Percentiles rank a stretch among this genome's conserved stretches.
These are phyloP conservation scores for Wiebesia pumilae DNA, from an alignment of 1,140 invertebrate species.

Conservation along the genomic window DNA sequence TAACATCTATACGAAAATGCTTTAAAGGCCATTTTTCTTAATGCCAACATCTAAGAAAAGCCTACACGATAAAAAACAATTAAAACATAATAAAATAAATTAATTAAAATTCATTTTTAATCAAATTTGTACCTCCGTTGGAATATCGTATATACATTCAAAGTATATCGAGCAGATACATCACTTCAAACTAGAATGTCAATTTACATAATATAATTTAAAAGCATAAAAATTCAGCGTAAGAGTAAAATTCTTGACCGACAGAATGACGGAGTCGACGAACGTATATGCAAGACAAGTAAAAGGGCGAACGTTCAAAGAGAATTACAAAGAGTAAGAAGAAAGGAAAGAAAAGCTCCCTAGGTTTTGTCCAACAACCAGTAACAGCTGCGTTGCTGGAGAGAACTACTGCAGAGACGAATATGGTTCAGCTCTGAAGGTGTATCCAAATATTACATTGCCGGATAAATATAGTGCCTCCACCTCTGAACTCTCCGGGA, in stretches of 20 bases:
- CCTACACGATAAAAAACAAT: too few relatives aligned
- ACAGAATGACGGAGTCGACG: neutral
- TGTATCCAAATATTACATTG: slow-evolving; percentile 64
- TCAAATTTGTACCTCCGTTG: neutral
- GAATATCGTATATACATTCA: neutral
- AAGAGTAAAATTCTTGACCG: neutral
- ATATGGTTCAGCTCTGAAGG: slow-evolving; percentile 55
- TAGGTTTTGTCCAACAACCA: neutral
- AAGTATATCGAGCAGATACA: neutral
- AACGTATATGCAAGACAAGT: neutral
- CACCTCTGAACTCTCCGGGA: slow-evolving; percentile 55
- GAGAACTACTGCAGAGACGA: slow-evolving; percentile 52
- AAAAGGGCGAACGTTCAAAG: neutral
- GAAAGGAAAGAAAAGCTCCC: neutral
- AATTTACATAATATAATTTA: slow-evolving; percentile 38
- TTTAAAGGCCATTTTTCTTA: too few relatives aligned
- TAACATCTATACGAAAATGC: too few relatives aligned
- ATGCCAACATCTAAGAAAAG: too few relatives aligned
- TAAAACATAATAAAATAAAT: neutral
- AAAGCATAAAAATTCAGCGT: slow-evolving; percentile 19
- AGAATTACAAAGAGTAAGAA: neutral
- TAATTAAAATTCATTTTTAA: neutral
- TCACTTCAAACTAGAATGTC: neutral
- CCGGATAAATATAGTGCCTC: slow-evolving; percentile 63
- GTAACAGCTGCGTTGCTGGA: slow-evolving; percentile 37